A percentile compares a stretch with the other conserved stretches of the same genome.
phyloP scores from a whole-genome alignment of 2,888 invertebrate species.

The Dicranocentrus wangi region DNA sequence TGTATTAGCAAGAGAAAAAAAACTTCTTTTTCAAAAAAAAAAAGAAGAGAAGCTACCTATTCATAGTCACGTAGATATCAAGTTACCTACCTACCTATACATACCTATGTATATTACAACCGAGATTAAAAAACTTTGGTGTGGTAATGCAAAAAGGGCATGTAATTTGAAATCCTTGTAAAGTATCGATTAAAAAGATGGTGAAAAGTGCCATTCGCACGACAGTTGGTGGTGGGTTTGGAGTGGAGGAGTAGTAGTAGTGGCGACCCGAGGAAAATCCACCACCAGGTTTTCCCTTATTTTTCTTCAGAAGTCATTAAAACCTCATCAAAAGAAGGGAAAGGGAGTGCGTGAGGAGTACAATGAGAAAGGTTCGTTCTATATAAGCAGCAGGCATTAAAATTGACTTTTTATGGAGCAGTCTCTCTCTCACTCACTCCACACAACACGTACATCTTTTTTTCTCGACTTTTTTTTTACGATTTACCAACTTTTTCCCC shows the following conservation, averaged over 20 bases:
- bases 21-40: conserved; percentile 21
- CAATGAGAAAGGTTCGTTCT: not conserved
- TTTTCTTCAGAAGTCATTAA: conserved; percentile 45
- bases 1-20: conserved; percentile 22
- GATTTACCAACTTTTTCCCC: no score
- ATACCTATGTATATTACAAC: no score
- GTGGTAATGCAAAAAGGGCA: not conserved
- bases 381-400: no score
- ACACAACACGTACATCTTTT: no score
- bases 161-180: conserved; percentile 38
- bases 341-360: conserved; percentile 15
- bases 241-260: no score
- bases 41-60: no score
- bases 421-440: no score
- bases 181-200: conserved; percentile 46
- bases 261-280: not conserved
- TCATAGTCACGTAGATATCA: no score
- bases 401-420: no score
- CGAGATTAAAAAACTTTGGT: conserved; percentile 63
- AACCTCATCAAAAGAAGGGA: conserved; percentile 42
- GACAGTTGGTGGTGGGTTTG: not conserved
- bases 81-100: no score
- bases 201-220: conserved; percentile 50
- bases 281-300: not conserved
- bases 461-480: no score